A percentile compares a stretch with the other conserved stretches of the same genome.
Evolutionary conservation across 2,888 invertebrate genomes (phyloP).

Genomic region (Mystacides longicornis): DNA sequence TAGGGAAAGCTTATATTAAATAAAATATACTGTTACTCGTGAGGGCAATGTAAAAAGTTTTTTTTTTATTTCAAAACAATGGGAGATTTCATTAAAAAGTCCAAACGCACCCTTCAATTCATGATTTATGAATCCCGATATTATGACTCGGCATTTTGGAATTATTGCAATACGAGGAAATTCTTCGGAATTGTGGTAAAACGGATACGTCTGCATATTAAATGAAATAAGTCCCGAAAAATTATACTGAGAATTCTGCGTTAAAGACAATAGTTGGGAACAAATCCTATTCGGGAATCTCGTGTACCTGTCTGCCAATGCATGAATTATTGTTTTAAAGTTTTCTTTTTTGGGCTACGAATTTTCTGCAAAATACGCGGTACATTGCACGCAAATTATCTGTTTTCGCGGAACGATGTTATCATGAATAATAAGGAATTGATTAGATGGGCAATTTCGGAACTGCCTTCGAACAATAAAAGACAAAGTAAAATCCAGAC

Average conservation of each 20-base stretch:
- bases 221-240: neutral
- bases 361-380: neutral
- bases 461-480: too few species aligned
- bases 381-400: neutral
- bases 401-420: constrained; percentile 7
- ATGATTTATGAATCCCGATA: too few species aligned
- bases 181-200: neutral
- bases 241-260: neutral
- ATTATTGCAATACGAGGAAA: too few species aligned
- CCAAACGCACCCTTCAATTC: too few species aligned
- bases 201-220: neutral
- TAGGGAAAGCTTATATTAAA: too few species aligned
- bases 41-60: too few species aligned
- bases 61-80: too few species aligned
- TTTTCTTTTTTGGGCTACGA: neutral
- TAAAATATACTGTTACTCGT: too few species aligned
- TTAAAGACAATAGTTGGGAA: neutral
- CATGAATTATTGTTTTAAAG: neutral
- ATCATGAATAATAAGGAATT: constrained; percentile 10
- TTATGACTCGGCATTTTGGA: too few species aligned
- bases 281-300: neutral
- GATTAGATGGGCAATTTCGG: constrained; percentile 5
- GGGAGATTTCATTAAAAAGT: too few species aligned
- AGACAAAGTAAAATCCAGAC: too few species aligned
- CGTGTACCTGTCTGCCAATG: neutral